Percentiles rank a stretch among this genome's conserved stretches.
Conservation (phyloP, 2,113 vertebrate genomes). For the Puntigrus tetrazona region DNA sequence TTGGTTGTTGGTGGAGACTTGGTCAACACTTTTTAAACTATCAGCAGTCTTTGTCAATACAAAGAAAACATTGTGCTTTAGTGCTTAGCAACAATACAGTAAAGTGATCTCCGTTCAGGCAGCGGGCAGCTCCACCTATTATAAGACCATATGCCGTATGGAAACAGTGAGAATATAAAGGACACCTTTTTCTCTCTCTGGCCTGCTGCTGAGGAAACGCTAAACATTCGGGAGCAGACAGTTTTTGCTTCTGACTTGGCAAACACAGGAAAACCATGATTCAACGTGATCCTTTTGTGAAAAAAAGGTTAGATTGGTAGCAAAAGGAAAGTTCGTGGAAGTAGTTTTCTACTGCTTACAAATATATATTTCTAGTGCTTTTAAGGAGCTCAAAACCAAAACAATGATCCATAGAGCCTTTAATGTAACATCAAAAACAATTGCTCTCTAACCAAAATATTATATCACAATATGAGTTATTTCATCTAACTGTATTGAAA, state of each 20-base stretch:
- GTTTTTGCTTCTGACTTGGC: not conserved
- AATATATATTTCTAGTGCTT: not conserved
- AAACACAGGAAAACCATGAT: not conserved
- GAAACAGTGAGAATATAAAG: conserved; percentile 30
- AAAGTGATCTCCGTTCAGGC: conserved; percentile 15
- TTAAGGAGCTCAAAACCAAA: not conserved
- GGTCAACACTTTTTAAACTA: not conserved
- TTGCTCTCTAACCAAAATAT: not conserved
- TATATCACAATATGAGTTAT: too few species aligned
- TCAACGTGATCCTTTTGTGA: not conserved
- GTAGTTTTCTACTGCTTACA: not conserved
- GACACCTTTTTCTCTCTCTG: conserved; percentile 16
- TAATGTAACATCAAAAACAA: not conserved
- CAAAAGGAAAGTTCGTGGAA: not conserved
- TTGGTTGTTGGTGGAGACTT: not conserved
- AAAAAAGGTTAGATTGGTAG: not conserved
- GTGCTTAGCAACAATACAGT: conserved; percentile 46
- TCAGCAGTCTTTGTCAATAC: not conserved
- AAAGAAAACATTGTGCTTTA: conserved; percentile 44
- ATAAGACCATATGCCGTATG: conserved; percentile 9
- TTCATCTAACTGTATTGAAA: too few species aligned
- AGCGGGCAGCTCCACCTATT: conserved; percentile 15
- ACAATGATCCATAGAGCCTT: not conserved
- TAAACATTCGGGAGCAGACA: not conserved
- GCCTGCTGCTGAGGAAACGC: not conserved